Conservation (phyloP, 2,888 invertebrate species). For the Xestia ashworthii region DNA sequence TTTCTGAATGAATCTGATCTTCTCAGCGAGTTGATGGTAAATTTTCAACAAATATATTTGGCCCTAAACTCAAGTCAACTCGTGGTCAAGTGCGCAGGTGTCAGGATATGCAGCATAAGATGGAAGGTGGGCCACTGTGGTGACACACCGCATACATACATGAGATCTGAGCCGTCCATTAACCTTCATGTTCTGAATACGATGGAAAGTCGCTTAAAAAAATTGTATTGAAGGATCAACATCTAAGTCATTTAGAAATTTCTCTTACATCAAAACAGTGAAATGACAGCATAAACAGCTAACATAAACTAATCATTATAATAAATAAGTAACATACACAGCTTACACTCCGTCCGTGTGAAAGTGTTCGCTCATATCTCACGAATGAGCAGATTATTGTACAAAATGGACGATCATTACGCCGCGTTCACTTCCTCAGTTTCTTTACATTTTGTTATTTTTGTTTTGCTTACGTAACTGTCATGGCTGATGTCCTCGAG, state of each 20-base stretch:
- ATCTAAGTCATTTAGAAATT: not conserved
- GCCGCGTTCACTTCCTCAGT: slow-evolving; percentile 48
- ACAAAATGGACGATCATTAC: slow-evolving; percentile 56
- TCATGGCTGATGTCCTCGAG: slow-evolving; percentile 38
- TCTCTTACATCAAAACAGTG: not conserved
- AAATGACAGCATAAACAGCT: not conserved
- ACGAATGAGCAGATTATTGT: slow-evolving; percentile 41
- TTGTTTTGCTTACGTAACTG: slow-evolving; percentile 38
- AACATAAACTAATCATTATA: not conserved
- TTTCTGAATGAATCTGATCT: too few species aligned
- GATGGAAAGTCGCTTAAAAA: not conserved
- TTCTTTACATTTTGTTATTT: slow-evolving; percentile 48
- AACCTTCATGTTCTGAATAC: not conserved
- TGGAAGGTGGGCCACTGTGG: too few species aligned
- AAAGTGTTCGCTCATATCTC: slow-evolving; percentile 55
- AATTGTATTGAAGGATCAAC: not conserved
- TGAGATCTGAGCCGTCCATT: too few species aligned
- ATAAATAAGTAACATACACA: slow-evolving; percentile 1
- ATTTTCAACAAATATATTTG: too few species aligned
- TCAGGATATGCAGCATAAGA: too few species aligned
- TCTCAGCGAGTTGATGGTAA: too few species aligned
- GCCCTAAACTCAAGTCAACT: too few species aligned
- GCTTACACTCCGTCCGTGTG: slow-evolving; percentile 24
- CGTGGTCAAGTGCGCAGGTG: too few species aligned
- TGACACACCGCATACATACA: too few species aligned